Percentiles rank a stretch among this genome's conserved stretches.
Evolutionary conservation across 2,797 vertebrate species (phyloP).

Genomic region (Hemitrygon akajei): DNA sequence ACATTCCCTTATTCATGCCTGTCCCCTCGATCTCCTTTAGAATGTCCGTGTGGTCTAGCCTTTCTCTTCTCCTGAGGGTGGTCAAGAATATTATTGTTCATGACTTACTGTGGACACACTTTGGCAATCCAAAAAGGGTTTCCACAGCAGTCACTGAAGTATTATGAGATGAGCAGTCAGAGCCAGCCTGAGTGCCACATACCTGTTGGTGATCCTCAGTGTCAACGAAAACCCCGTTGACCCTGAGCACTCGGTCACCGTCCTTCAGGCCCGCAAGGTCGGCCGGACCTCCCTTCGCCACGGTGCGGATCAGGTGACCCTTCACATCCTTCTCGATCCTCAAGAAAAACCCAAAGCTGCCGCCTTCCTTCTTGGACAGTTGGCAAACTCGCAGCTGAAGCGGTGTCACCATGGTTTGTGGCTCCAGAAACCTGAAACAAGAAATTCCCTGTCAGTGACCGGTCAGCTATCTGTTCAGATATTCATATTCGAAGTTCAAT

Average conservation of each 20-base stretch:
- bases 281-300: constrained; percentile 71
- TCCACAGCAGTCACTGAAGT: not conserved
- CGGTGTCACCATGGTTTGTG: constrained; percentile 57
- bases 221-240: constrained; percentile 80
- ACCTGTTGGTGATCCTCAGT: constrained; percentile 72
- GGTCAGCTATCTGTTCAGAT: not conserved
- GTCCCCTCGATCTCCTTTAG: not conserved
- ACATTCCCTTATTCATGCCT: no score
- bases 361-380: constrained; percentile 66
- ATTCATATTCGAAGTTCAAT: no score
- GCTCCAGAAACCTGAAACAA: not conserved
- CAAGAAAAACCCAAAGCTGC: constrained; percentile 80
- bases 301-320: constrained; percentile 79
- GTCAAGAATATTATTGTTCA: not conserved
- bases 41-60: not conserved
- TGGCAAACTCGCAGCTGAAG: constrained; percentile 68
- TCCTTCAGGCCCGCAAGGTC: constrained; percentile 81
- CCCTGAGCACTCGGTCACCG: constrained; percentile 79
- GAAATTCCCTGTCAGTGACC: not conserved
- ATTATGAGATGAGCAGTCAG: not conserved
- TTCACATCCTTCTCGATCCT: constrained; percentile 69
- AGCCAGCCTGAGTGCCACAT: not conserved
- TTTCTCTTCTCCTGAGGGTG: not conserved
- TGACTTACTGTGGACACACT: not conserved
- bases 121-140: not conserved